phyloP scores from a whole-genome alignment of 2,797 vertebrate genomes.

The Ceryle rudis region DNA sequence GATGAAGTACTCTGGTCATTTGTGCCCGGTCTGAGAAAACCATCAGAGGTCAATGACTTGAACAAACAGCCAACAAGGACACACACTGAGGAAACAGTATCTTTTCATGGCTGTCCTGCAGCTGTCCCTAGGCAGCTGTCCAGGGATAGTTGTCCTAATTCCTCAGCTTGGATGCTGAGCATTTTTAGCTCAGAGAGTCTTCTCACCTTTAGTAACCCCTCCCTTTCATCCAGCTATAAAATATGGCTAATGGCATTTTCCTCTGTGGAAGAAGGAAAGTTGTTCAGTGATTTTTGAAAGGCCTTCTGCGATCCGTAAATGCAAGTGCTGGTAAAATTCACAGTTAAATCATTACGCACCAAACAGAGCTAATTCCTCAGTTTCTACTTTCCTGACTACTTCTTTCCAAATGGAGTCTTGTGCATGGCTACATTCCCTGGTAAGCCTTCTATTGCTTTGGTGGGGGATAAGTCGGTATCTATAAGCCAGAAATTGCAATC shows the following conservation, averaged over 20 bases:
- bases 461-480: background rate
- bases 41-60: background rate
- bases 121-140: constrained; percentile 25
- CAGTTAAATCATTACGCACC: background rate
- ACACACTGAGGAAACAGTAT: background rate
- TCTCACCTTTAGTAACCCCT: background rate
- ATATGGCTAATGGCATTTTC: background rate
- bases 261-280: background rate
- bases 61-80: background rate
- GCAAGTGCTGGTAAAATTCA: background rate
- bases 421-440: background rate
- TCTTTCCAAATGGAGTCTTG: background rate
- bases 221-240: background rate
- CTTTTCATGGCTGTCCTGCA: background rate
- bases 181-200: background rate
- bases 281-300: background rate
- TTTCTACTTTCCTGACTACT: background rate
- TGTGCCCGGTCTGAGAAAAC: background rate
- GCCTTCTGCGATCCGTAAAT: background rate
- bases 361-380: background rate
- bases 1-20: background rate
- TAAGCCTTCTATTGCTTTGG: background rate
- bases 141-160: background rate
- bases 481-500: background rate
- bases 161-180: background rate